These are phyloP conservation scores for Xiphophorus couchianus DNA, from an alignment of 2,113 vertebrate species.

Conservation along the genomic window DNA sequence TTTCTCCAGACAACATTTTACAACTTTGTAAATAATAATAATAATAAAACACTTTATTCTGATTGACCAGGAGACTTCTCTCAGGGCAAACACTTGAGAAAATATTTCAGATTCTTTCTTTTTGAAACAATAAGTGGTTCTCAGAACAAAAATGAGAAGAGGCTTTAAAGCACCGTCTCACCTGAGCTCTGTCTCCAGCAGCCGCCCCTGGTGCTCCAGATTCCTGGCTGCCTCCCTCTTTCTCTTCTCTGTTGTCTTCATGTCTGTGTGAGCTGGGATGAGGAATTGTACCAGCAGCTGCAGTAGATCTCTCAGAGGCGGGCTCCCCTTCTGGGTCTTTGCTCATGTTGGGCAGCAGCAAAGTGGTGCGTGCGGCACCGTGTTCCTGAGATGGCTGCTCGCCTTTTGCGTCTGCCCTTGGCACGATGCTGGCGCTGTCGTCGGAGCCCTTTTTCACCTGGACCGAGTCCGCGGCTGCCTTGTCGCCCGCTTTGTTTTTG, in stretches of 20 bases:
- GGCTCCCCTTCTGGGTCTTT: constrained; percentile 49
- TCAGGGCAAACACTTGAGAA: too few species aligned
- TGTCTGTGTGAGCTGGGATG: constrained; percentile 20
- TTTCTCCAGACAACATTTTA: too few species aligned
- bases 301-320: constrained; percentile 48
- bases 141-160: background rate
- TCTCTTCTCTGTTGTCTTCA: constrained; percentile 46
- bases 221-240: constrained; percentile 25
- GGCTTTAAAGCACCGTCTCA: constrained; percentile 31
- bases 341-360: constrained; percentile 36
- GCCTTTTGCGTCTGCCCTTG: background rate
- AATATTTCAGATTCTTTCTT: too few species aligned
- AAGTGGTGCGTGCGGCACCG: constrained; percentile 64
- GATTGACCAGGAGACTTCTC: too few species aligned
- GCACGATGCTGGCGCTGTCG: constrained; percentile 15
- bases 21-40: too few species aligned
- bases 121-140: too few species aligned
- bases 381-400: constrained; percentile 75
- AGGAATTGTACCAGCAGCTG: constrained; percentile 36
- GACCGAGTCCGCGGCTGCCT: constrained; percentile 42
- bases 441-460: constrained; percentile 31
- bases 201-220: background rate
- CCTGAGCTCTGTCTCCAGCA: constrained; percentile 57
- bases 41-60: too few species aligned
- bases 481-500: constrained; percentile 72